Evolutionary conservation across 2,888 invertebrate species (phyloP), one percentile per base, ranked within the genome.

Genomic region (Ormyrus labotus): DNA sequence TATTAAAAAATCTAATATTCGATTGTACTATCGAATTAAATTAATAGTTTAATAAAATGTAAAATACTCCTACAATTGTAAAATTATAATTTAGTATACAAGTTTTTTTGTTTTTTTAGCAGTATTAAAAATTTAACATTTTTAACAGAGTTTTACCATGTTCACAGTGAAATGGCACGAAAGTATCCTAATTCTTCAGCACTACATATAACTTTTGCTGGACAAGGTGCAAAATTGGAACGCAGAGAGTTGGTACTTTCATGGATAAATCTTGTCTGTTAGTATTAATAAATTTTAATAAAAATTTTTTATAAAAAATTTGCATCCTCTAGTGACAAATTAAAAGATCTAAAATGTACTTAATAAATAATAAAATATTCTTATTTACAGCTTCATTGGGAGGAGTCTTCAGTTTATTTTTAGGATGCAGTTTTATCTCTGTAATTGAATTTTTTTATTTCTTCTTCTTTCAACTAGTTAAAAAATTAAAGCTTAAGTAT

Each of bases 361-460:
- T 57, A 11, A 34, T 53, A n/a, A 55, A 19, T 19, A 53, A 68
- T 67, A 60, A 6, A 60, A 55, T 51, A 74, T 64, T 72, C 78
- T 65, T 81, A 74, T 74, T 91, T 90, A 83, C 83, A 92, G 91
- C 91, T 63, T 91, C 91, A 3, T 87, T 91, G 77, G 91, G 91
- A 55, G 92, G 92, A 72, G 90, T 91, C 6, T 91, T 91, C 83
- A 90, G 91, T 72, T 86, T 92, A 53, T 92, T 92, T 81, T 83
- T 92, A 63, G 91, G 91, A 34, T 91, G 91, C 85, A 92, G 91
- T 84, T 89, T 92, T 79, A 88, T 92, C 60, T 91, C 90, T 47
- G 83, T 91, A 1, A 83, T 90, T 48, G 91, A 92, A 86, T 87
- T 91, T 50, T 75, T 91, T 53, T 91, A 91, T 81, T 92, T 89